Base-by-base conservation (phyloP, 2,888 invertebrate species). In the Cantharis lateralis region DNA sequence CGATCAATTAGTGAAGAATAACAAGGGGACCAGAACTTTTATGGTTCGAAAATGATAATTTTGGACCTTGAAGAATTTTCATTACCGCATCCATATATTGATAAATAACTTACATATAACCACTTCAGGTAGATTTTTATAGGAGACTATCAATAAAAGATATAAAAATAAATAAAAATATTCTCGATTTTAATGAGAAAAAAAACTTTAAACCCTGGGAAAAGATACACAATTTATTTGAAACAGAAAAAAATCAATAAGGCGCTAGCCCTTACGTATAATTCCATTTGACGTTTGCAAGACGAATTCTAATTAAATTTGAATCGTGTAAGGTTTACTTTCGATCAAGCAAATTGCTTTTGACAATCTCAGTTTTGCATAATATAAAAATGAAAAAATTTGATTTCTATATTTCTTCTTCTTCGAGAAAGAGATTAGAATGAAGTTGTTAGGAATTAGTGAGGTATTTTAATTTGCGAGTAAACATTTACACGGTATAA, bases 21-120 rank as follows among this genome's bases (percentile, higher is more conserved):
- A 76, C 72, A 72, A 20, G 28, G 63, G 70, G 32, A 76, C 63
- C 63, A 78, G 72, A 78, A 76, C 75, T 78, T 80, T 81, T 81
- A 81, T 73, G 79, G 80, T 76, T 81, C 69, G 82, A 83, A 85
- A 84, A 85, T 85, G 85, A 85, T 85, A 86, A 86, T 86, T 84
- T 78, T 78, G 79, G 80, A 78, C 84, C 84, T 85, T 85, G 84
- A 80, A 28, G 32, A 69, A 84, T 84, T 84, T 82, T 81, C 84
- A 81, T 78, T 83, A 82, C 82, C 64, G 26, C 26, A 66, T 66
- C 82, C 82, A 81, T 81, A 83, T 85, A 85, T 85, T 85, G 84
- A 85, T 85, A 84, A 84, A 85, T 85, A 85, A 84, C 84, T 81
- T 79, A 81, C 81, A 81, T 76, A 80, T 80, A 81, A 77, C 84